phyloP scores from a whole-genome alignment of 2,888 invertebrate genomes.

The Plusia festucae region DNA sequence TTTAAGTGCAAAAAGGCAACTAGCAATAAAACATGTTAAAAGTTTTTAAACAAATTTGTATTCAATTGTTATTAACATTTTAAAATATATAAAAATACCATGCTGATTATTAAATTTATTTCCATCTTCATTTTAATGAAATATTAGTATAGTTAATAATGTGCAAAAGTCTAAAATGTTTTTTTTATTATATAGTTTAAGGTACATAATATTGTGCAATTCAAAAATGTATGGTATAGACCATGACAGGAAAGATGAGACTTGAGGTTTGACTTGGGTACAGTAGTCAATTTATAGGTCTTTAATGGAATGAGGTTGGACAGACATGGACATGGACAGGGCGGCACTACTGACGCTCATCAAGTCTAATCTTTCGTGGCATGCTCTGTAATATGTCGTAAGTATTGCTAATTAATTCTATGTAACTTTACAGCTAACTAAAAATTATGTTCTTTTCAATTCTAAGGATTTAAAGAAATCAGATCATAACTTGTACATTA shows the following conservation, averaged over 20 bases:
- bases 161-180: background rate
- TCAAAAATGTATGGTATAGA: background rate
- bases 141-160: background rate
- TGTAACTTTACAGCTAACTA: background rate
- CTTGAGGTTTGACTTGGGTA: too few species aligned
- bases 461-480: background rate
- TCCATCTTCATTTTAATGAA: background rate
- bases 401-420: background rate
- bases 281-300: too few species aligned
- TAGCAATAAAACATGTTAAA: background rate
- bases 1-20: constrained; percentile 87
- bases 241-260: too few species aligned
- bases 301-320: too few species aligned
- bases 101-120: background rate
- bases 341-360: too few species aligned
- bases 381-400: too few species aligned
- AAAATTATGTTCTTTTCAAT: background rate
- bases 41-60: constrained; percentile 2
- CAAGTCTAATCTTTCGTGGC: too few species aligned
- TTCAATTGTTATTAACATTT: constrained; percentile 6
- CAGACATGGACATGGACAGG: too few species aligned
- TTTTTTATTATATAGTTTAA: background rate
- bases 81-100: constrained; percentile 5
- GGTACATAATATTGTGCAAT: background rate
- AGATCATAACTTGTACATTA: constrained; percentile 27